Percentiles rank a stretch among this genome's conserved stretches.
These are phyloP conservation scores for Ptychodera flava DNA, from an alignment of 35 echinoderm and acorn worm species.

Conservation along the genomic window DNA sequence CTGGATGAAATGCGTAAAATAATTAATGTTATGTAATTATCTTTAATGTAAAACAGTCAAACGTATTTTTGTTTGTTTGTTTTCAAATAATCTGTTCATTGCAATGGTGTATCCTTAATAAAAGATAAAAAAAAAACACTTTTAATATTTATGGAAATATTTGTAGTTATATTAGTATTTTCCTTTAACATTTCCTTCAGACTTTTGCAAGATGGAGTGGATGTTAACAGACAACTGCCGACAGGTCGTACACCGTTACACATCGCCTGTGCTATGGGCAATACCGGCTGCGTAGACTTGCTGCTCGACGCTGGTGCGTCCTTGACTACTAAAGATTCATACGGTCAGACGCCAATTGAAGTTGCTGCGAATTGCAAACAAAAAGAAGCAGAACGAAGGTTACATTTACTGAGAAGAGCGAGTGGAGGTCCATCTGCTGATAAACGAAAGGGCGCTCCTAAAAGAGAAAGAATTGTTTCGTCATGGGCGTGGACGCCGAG, in stretches of 20 bases:
- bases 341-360: constrained; percentile 52
- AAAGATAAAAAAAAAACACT: too few species aligned
- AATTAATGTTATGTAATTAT: too few species aligned
- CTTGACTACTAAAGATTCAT: constrained; percentile 27
- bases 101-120: too few species aligned
- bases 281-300: constrained; percentile 54
- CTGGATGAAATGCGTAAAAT: too few species aligned
- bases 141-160: too few species aligned
- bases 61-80: too few species aligned
- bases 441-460: neutral
- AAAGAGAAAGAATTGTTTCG: neutral
- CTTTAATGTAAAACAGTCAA: too few species aligned
- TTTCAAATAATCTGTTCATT: too few species aligned
- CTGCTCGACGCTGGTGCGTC: constrained; percentile 59
- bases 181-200: too few species aligned
- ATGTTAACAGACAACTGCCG: neutral
- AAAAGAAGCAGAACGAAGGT: constrained; percentile 47
- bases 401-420: constrained; percentile 9
- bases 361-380: constrained; percentile 66
- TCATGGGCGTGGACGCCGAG: constrained; percentile 65
- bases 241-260: constrained; percentile 72
- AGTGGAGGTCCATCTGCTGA: constrained; percentile 21
- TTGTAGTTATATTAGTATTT: too few species aligned
- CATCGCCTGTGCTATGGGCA: constrained; percentile 85
- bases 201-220: too few species aligned